Conservation (phyloP, 2,797 vertebrate genomes). For the Neomorphus geoffroyi region DNA sequence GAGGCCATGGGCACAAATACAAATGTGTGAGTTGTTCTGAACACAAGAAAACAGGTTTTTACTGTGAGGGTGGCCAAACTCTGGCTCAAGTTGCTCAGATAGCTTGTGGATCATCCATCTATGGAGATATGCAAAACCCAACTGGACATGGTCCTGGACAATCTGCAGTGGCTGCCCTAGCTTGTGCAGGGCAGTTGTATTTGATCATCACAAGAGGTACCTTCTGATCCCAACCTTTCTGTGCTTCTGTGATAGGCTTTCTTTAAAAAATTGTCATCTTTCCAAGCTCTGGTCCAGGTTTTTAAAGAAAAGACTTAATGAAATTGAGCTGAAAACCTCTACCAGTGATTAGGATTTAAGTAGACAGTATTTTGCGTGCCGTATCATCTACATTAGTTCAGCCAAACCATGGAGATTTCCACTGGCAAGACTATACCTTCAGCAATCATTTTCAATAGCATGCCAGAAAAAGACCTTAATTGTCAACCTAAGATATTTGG, state of each 20-base stretch:
- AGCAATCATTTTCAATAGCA: neutral
- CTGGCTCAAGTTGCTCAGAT: neutral
- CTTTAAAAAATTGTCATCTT: neutral
- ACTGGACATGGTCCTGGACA: neutral
- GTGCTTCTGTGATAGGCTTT: neutral
- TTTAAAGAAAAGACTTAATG: neutral
- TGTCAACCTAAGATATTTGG: neutral
- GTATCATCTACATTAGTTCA: neutral
- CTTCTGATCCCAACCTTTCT: neutral
- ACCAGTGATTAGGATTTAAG: neutral
- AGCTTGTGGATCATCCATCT: neutral
- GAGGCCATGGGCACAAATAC: neutral
- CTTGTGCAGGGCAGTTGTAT: neutral
- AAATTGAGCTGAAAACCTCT: neutral
- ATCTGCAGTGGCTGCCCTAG: neutral
- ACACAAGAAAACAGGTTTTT: neutral
- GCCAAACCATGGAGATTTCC: neutral
- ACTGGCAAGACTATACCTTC: neutral
- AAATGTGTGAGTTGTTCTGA: neutral
- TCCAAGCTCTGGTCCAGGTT: neutral
- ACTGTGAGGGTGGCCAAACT: neutral
- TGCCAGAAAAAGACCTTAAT: neutral
- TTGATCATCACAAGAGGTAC: neutral
- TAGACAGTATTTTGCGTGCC: neutral
- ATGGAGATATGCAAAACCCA: neutral